Conservation (phyloP, 1,140 invertebrate species). For the Thaumatotibia leucotreta region DNA sequence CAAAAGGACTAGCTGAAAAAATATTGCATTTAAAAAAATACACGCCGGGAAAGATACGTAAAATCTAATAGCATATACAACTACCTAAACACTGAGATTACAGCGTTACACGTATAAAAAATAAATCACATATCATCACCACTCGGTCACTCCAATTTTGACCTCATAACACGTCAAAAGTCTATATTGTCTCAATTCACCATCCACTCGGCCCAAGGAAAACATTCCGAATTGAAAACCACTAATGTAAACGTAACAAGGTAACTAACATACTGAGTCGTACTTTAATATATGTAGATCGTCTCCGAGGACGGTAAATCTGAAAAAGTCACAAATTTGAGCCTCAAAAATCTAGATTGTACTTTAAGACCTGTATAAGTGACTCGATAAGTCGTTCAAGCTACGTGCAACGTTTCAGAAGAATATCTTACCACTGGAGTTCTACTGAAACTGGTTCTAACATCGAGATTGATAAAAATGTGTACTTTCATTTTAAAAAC, state of each 20-base stretch:
- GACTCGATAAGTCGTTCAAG: conserved; percentile 30
- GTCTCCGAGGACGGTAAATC: conserved; percentile 37
- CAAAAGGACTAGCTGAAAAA: conserved; percentile 59
- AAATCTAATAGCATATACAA: conserved; percentile 49
- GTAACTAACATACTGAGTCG: conserved; percentile 53
- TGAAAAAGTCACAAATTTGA: conserved; percentile 49
- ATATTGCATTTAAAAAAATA: conserved; percentile 56
- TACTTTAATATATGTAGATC: conserved; percentile 26
- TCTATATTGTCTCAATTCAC: conserved; percentile 29
- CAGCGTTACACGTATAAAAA: conserved; percentile 59
- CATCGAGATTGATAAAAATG: conserved; percentile 47
- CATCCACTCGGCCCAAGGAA: conserved; percentile 37
- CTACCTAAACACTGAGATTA: conserved; percentile 60
- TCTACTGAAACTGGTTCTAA: conserved; percentile 48
- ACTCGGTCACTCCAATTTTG: conserved; percentile 29
- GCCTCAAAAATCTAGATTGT: conserved; percentile 63
- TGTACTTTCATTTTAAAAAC: conserved; percentile 22
- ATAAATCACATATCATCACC: conserved; percentile 61
- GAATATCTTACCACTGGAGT: conserved; percentile 29
- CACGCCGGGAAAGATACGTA: conserved; percentile 41
- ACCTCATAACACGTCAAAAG: conserved; percentile 18
- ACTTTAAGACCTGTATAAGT: conserved; percentile 61
- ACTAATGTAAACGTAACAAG: conserved; percentile 54
- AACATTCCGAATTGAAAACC: conserved; percentile 36
- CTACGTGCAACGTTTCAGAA: conserved; percentile 29